Base-by-base conservation (phyloP, 2,888 invertebrate genomes). In the Aromia moschata region DNA sequence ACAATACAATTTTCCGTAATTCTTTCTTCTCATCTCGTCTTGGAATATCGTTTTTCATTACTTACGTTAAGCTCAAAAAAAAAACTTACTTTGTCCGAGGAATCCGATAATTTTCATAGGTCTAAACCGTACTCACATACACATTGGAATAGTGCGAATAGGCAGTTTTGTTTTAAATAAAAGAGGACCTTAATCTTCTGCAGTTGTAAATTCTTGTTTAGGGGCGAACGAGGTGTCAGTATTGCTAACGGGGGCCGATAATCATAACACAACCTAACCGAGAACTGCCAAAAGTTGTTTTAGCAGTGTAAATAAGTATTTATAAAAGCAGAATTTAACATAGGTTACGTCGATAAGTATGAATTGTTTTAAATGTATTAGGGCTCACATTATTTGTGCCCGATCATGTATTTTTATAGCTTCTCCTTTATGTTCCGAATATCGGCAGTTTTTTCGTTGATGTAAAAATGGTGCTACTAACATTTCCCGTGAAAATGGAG, bases 361-460 rank as follows among this genome's bases (percentile, higher is more conserved):
- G 30, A 60, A 61, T 65, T 67, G 67, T 67, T 67, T 67, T 65
- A 67, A 65, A 67, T 67, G 67, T 67, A 58, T 57, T 58, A 46
- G 47, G 51, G 52, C n/a, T n/a, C n/a, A 55, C 33, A 47, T 55
- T 38, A 54, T 41, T 37, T 45, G 60, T 38, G 52, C 56, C n/a
- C 54, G 38, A 55, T 56, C 49, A 54, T 58, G 47, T 51, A 56
- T 30, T 57, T 55, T 56, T 58, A 46, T 47, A 58, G 59, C 58
- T 65, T 56, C 41, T 9, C 33, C 41, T 43, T 58, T 60, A 36
- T 15, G 41, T 66, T 61, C 38, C 3, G 41, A 20, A 47, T 57
- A 46, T n/a, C n/a, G 45, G 46, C n/a, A n/a, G n/a, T n/a, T n/a
- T n/a, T 58, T 61, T 62, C 33, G 54, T 58, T 62, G 56, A 36